phyloP scores from a whole-genome alignment of 1,140 invertebrate species.

The Patella vulgata region DNA sequence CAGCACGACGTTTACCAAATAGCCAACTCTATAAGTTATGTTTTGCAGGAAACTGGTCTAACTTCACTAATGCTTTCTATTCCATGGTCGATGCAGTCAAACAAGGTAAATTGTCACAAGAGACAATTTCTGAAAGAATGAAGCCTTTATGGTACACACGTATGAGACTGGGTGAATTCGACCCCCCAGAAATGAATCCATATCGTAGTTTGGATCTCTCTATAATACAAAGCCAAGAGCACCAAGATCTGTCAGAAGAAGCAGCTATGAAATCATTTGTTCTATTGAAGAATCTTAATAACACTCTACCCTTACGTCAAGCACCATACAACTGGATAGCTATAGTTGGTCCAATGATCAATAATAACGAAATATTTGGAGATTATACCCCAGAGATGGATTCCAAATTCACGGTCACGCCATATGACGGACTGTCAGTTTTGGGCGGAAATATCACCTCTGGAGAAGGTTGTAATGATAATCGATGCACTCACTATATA shows the following conservation, averaged over 20 bases:
- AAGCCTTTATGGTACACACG: constrained; percentile 61
- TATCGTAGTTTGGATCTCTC: constrained; percentile 39
- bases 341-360: constrained; percentile 63
- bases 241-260: constrained; percentile 41
- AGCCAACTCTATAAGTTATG: too few relatives aligned
- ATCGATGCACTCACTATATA: constrained; percentile 48
- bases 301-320: too few relatives aligned
- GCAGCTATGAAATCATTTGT: constrained; percentile 55
- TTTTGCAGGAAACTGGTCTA: too few relatives aligned
- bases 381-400: constrained; percentile 51
- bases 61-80: constrained; percentile 7
- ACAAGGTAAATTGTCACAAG: constrained; percentile 39
- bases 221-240: constrained; percentile 49
- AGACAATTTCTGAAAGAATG: constrained; percentile 33
- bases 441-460: constrained; percentile 36
- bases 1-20: too few relatives aligned
- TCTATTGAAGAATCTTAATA: constrained; percentile 51
- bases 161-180: constrained; percentile 63
- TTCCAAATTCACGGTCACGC: constrained; percentile 49
- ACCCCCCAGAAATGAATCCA: constrained; percentile 56
- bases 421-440: constrained; percentile 41
- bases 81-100: constrained; percentile 44
- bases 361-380: constrained; percentile 58
- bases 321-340: constrained; percentile 10
- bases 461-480: constrained; percentile 52